These are phyloP conservation scores for Heliconius hortense DNA, from an alignment of 2,888 invertebrate species.

Conservation along the genomic window DNA sequence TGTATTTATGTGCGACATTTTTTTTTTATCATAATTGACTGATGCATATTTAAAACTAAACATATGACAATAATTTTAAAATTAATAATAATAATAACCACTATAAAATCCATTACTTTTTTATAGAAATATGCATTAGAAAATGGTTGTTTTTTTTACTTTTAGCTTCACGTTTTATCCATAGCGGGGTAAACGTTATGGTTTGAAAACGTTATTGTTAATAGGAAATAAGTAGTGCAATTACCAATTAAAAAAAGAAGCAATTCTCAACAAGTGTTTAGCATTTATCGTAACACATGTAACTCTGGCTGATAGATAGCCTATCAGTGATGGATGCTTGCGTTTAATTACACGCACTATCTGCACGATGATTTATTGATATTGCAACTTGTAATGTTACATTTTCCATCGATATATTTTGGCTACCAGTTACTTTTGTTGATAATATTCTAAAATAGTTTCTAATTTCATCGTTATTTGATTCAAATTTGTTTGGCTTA, in stretches of 20 bases:
- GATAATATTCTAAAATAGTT: neutral
- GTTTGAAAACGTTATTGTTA: neutral
- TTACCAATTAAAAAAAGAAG: constrained; percentile 2
- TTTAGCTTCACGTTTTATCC: too few relatives aligned
- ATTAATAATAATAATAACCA: too few relatives aligned
- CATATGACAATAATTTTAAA: too few relatives aligned
- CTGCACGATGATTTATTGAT: constrained; percentile 75
- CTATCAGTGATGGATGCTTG: constrained; percentile 65
- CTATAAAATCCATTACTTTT: too few relatives aligned
- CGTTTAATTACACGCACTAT: constrained; percentile 73
- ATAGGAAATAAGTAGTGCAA: neutral
- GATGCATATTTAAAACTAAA: too few relatives aligned
- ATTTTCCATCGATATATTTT: constrained; percentile 29
- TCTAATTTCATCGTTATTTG: neutral
- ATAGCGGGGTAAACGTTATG: too few relatives aligned
- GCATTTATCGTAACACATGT: constrained; percentile 45
- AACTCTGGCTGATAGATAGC: constrained; percentile 36
- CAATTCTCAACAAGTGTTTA: constrained; percentile 21
- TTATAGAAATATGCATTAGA: neutral
- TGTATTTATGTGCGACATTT: neutral
- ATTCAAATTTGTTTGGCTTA: too few relatives aligned
- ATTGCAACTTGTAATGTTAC: constrained; percentile 52
- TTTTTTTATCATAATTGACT: neutral
- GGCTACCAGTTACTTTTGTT: constrained; percentile 19
- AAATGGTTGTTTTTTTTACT: neutral